phyloP scores from a whole-genome alignment of 2,113 vertebrate genomes.

The Stigmatopora nigra region DNA sequence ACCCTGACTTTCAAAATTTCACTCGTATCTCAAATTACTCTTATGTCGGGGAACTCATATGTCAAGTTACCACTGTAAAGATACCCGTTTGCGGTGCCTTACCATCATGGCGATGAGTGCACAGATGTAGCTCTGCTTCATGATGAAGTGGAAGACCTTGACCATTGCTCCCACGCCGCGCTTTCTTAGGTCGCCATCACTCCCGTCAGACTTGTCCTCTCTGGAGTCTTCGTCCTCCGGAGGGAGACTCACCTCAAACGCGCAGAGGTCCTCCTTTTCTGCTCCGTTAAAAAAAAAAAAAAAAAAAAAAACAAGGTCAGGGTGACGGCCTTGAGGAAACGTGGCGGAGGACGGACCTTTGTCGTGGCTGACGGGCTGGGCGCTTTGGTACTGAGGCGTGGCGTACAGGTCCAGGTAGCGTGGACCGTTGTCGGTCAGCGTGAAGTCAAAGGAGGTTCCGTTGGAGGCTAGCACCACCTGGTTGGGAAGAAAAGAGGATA shows the following conservation, averaged over 20 bases:
- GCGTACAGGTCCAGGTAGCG: conserved; percentile 82
- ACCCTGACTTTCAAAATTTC: no score
- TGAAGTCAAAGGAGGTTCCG: conserved; percentile 84
- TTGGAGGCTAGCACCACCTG: conserved; percentile 85
- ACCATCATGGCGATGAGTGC: conserved; percentile 99
- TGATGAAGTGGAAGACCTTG: conserved; percentile 87
- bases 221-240: conserved; percentile 69
- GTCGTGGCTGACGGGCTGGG: conserved; percentile 52
- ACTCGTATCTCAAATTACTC: no score
- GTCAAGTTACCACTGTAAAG: no score
- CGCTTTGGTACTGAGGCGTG: conserved; percentile 88
- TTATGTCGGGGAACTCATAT: no score
- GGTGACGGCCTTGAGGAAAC: no score
- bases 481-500: no score
- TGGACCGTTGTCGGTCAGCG: conserved; percentile 82
- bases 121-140: conserved; percentile 98
- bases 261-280: conserved; percentile 63
- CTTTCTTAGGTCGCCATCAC: conserved; percentile 69
- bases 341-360: conserved; percentile 76
- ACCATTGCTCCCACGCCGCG: conserved; percentile 76
- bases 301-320: no score
- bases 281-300: no score
- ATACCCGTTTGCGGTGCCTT: conserved; percentile 52
- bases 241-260: conserved; percentile 68
- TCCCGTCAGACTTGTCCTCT: conserved; percentile 66